phyloP scores from a whole-genome alignment of 2,797 vertebrate genomes.

The Mormyrus proboscirostris region DNA sequence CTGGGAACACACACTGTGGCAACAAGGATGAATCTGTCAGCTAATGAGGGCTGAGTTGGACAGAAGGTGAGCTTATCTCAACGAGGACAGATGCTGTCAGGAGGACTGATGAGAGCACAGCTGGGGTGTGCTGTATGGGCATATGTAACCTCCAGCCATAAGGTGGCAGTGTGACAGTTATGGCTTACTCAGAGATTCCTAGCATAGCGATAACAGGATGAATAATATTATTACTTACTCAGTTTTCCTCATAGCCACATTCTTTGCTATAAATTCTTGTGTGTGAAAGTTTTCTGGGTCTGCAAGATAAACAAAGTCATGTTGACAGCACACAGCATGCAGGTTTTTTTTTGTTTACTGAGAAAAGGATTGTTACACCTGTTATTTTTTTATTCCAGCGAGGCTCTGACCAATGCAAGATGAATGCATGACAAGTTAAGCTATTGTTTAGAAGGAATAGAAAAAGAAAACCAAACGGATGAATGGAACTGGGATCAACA shows the following conservation, averaged over 20 bases:
- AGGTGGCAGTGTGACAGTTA: background rate
- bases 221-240: background rate
- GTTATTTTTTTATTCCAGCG: background rate
- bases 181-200: background rate
- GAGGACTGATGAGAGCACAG: background rate
- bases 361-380: background rate
- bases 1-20: background rate
- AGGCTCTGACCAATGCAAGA: background rate
- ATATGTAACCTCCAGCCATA: background rate
- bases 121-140: background rate
- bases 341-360: background rate
- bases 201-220: background rate
- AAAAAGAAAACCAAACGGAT: background rate
- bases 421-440: background rate
- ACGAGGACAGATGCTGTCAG: background rate
- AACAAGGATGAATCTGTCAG: background rate
- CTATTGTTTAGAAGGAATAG: background rate
- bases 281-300: background rate
- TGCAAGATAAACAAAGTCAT: background rate
- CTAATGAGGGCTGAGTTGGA: background rate
- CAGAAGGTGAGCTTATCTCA: background rate
- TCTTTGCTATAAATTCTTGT: background rate
- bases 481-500: background rate
- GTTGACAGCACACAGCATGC: background rate
- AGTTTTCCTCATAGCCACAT: background rate